Conservation (phyloP, 2,888 invertebrate genomes). For the Drosophila ezoana region DNA sequence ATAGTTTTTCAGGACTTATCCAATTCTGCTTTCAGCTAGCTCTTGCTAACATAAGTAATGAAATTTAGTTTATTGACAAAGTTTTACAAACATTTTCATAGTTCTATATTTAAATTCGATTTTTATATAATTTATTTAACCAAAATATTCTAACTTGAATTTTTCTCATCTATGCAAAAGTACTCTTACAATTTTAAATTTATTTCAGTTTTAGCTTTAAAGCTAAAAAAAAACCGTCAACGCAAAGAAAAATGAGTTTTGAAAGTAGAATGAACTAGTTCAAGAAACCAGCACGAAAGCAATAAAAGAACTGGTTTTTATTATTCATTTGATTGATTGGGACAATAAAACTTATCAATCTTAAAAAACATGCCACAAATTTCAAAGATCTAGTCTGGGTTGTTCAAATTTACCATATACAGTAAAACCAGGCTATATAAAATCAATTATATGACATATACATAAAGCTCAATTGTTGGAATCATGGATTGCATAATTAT, state of each 20-base stretch:
- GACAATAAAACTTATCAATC: slow-evolving; percentile 53
- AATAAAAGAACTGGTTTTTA: slow-evolving; percentile 44
- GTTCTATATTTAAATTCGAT: background rate
- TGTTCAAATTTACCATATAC: background rate
- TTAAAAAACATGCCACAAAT: slow-evolving; percentile 31
- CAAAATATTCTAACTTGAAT: background rate
- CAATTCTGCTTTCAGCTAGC: too few relatives aligned
- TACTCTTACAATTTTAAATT: background rate
- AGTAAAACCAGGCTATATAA: background rate
- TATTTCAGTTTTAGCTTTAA: background rate
- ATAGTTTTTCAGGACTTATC: too few relatives aligned
- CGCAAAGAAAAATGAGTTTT: slow-evolving; percentile 25
- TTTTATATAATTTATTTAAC: background rate
- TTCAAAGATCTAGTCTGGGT: background rate
- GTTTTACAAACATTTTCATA: too few relatives aligned
- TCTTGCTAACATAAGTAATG: too few relatives aligned
- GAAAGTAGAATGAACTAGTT: slow-evolving; percentile 60
- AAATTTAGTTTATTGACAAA: too few relatives aligned
- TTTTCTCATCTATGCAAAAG: background rate
- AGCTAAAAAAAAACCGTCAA: background rate
- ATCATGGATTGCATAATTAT: background rate
- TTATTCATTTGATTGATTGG: slow-evolving; percentile 53
- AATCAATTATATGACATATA: background rate
- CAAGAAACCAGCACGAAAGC: slow-evolving; percentile 46
- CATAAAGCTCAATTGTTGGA: background rate